A percentile compares a stretch with the other conserved stretches of the same genome.
phyloP scores from a whole-genome alignment of 2,113 vertebrate genomes.

The Nansenia antarctica region DNA sequence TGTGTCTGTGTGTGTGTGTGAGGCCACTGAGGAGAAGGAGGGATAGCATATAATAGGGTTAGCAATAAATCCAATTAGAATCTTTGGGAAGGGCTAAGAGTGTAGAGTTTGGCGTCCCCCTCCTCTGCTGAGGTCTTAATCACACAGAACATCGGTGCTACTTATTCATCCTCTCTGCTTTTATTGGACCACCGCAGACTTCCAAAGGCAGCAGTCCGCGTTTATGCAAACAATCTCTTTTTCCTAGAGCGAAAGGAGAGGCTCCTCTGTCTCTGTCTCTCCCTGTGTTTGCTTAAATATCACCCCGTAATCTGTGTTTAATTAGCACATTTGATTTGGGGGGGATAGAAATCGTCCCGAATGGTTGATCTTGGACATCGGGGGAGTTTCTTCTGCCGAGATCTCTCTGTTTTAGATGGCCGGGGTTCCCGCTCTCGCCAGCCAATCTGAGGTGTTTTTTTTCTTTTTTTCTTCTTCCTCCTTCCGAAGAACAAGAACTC shows the following conservation, averaged over 20 bases:
- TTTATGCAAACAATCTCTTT: conserved; percentile 16
- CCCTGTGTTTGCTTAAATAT: conserved; percentile 6
- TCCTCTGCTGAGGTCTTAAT: conserved; percentile 10
- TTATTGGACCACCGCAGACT: conserved; percentile 25
- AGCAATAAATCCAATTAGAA: conserved; percentile 19
- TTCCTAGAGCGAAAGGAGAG: not conserved
- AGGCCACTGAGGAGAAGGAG: not conserved
- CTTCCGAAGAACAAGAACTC: no score
- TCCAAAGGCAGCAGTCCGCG: conserved; percentile 25
- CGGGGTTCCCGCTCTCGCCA: not conserved
- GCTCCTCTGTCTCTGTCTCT: conserved; percentile 1
- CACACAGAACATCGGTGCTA: not conserved
- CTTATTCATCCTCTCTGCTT: conserved; percentile 12
- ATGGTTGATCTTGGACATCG: conserved; percentile 36
- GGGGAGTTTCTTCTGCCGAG: conserved; percentile 2
- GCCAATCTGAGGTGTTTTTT: not conserved
- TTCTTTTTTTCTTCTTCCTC: no score
- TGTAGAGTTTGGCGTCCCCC: not conserved
- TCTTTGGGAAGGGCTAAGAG: not conserved
- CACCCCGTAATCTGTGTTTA: conserved; percentile 20
- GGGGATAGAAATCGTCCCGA: conserved; percentile 5
- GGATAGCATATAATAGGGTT: not conserved
- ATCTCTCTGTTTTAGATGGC: conserved; percentile 11
- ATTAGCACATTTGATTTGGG: conserved; percentile 29
- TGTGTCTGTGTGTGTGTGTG: not conserved